These are phyloP conservation scores for Sula dactylatra DNA, from an alignment of 2,113 vertebrate genomes.

Conservation along the genomic window DNA sequence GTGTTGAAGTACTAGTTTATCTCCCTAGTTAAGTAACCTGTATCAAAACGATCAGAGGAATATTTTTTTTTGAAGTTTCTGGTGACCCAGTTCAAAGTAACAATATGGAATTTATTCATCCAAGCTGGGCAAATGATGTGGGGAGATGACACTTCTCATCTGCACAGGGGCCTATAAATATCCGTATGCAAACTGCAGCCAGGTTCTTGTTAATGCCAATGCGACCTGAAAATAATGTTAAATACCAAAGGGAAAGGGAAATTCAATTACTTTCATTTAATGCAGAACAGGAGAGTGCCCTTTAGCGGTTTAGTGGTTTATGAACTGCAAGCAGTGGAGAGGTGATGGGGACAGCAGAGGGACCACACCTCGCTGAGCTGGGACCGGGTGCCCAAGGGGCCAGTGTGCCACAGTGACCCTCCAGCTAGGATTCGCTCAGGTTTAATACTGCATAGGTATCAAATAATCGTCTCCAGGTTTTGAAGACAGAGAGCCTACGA, in stretches of 20 bases:
- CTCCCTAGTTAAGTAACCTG: conserved; percentile 66
- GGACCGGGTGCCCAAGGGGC: background rate
- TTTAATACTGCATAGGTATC: background rate
- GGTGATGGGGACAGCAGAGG: background rate
- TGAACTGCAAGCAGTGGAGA: background rate
- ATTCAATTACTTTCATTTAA: conserved; percentile 54
- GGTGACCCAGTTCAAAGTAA: conserved; percentile 69
- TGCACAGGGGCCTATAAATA: conserved; percentile 33
- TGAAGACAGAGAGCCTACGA: background rate
- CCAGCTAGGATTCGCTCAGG: accelerated
- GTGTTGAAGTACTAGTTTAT: conserved; percentile 51
- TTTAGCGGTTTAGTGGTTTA: background rate
- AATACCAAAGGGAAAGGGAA: conserved; percentile 47
- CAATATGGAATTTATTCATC: conserved; percentile 48
- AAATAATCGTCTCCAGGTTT: background rate
- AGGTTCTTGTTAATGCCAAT: conserved; percentile 17
- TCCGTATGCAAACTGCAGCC: background rate
- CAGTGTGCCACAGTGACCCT: background rate
- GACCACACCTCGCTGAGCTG: background rate
- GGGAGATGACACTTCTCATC: background rate
- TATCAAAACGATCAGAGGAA: conserved; percentile 58
- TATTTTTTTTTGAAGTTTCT: conserved; percentile 54
- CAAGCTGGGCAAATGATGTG: background rate
- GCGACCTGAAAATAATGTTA: conserved; percentile 38
- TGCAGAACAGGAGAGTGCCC: conserved; percentile 32